Evolutionary conservation across 2,113 vertebrate species (phyloP).

Genomic region (Oceanodroma tethys): DNA sequence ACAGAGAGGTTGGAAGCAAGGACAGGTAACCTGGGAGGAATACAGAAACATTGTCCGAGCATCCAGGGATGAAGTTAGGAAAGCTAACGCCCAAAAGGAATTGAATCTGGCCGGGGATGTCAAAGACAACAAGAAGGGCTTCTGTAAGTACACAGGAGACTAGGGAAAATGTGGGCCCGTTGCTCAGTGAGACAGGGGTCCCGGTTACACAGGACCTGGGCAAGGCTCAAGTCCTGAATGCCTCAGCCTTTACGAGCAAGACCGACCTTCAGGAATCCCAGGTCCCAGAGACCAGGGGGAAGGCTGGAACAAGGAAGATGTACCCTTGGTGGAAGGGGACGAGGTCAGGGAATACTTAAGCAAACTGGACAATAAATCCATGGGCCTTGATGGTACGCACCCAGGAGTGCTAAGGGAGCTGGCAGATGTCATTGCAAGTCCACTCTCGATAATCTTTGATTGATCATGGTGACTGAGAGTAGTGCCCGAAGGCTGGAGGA

Average conservation of each 20-base stretch:
- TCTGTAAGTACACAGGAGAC: not conserved
- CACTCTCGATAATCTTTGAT: not conserved
- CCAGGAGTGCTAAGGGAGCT: not conserved
- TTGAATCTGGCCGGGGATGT: not conserved
- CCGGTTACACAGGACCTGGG: not conserved
- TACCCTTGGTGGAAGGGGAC: not conserved
- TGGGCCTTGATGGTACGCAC: not conserved
- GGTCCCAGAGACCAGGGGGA: not conserved
- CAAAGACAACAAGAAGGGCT: not conserved
- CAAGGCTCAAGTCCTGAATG: not conserved
- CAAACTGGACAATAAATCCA: not conserved
- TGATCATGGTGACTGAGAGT: not conserved
- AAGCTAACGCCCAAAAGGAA: not conserved
- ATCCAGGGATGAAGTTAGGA: not conserved
- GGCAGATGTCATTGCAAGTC: not conserved
- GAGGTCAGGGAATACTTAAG: not conserved
- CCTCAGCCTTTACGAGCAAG: not conserved
- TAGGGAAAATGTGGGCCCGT: not conserved
- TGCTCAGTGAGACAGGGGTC: not conserved
- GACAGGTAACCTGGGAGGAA: not conserved
- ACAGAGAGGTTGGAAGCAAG: not conserved
- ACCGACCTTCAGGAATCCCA: not conserved
- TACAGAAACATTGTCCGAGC: not conserved
- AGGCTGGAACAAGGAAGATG: not conserved
- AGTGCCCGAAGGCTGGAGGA: not conserved